Conservation (phyloP, 2,888 invertebrate genomes). For the Hedya salicella region DNA sequence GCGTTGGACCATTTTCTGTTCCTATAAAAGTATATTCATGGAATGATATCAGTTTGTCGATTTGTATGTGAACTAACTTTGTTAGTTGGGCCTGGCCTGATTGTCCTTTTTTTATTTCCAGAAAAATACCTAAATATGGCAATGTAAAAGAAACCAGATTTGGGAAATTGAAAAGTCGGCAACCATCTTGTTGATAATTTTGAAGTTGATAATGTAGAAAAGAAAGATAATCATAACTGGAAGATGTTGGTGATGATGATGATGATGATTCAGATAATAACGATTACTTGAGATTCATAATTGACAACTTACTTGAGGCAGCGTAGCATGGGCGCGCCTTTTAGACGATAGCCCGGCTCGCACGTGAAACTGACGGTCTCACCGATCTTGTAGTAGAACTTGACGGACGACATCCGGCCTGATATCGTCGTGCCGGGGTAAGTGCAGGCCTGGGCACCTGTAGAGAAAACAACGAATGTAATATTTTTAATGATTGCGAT, state of each 20-base stretch:
- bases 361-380: constrained; percentile 94
- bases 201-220: too few species aligned
- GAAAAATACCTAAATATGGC: too few species aligned
- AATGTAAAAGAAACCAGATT: too few species aligned
- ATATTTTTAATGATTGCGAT: too few species aligned
- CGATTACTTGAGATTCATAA: neutral
- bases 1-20: constrained; percentile 95
- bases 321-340: constrained; percentile 91
- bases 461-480: too few species aligned
- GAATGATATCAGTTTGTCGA: too few species aligned
- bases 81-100: too few species aligned
- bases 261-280: neutral
- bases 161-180: too few species aligned
- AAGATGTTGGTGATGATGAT: neutral
- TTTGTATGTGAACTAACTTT: too few species aligned
- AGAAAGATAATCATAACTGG: too few species aligned
- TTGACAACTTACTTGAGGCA: constrained; percentile 85
- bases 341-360: constrained; percentile 89
- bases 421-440: constrained; percentile 95
- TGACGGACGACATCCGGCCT: constrained; percentile 93
- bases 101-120: too few species aligned
- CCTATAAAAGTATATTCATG: constrained; percentile 62
- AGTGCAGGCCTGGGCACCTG: constrained; percentile 92
- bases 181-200: too few species aligned
- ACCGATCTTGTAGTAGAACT: constrained; percentile 94